Percentiles rank a stretch among this genome's conserved stretches.
Conservation (phyloP, 2,888 invertebrate genomes). For the Hirudinaria manillensis region DNA sequence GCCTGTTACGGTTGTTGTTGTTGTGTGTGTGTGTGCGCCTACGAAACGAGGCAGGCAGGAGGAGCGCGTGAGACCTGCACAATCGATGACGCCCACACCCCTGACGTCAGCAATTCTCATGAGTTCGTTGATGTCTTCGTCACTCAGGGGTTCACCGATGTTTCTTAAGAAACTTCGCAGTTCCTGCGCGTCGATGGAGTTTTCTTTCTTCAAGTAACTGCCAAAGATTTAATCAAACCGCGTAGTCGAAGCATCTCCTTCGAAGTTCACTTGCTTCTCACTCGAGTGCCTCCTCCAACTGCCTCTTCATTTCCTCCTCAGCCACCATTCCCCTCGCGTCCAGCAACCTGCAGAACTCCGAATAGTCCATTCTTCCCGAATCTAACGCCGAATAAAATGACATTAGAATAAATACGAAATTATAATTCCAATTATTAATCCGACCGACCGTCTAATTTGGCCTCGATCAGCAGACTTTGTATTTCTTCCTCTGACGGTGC, state of each 20-base stretch:
- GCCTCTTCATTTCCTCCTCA: conserved; percentile 34
- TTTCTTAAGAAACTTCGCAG: conserved; percentile 30
- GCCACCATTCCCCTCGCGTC: conserved; percentile 35
- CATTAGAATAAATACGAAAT: background rate
- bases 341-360: conserved; percentile 36
- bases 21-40: too few species aligned
- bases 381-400: conserved; percentile 24
- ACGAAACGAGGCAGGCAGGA: too few species aligned
- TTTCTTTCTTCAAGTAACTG: conserved; percentile 11
- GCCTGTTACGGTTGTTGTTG: too few species aligned
- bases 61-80: conserved; percentile 28
- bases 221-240: background rate
- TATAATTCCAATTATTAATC: background rate
- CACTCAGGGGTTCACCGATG: conserved; percentile 37
- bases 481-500: conserved; percentile 38
- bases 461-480: conserved; percentile 30
- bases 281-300: conserved; percentile 40
- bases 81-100: conserved; percentile 35
- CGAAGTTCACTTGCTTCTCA: background rate
- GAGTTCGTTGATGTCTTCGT: conserved; percentile 37
- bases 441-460: conserved; percentile 33
- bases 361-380: conserved; percentile 32
- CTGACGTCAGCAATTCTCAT: conserved; percentile 37
- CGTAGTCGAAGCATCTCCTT: background rate
- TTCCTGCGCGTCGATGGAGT: conserved; percentile 28